These are phyloP conservation scores for Trisateles emortualis DNA, from an alignment of 2,888 invertebrate genomes.

Conservation along the genomic window DNA sequence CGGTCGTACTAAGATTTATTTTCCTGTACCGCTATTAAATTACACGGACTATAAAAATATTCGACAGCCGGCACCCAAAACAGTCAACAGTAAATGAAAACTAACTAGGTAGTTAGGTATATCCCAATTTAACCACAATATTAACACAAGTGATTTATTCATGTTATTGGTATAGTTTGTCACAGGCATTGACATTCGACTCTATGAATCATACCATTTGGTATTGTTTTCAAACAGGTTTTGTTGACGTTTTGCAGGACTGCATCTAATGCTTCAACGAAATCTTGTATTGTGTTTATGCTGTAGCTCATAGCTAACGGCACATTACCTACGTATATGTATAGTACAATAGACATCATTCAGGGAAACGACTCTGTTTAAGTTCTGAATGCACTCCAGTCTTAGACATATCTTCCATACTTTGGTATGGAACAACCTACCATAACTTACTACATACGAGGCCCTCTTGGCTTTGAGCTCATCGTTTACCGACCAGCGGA, in stretches of 20 bases:
- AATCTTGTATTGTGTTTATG: conserved; percentile 14
- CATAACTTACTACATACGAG: too few species aligned
- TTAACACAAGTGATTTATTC: conserved; percentile 25
- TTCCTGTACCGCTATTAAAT: too few species aligned
- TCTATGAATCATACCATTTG: conserved; percentile 39
- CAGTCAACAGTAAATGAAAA: conserved; percentile 1
- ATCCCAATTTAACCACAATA: conserved; percentile 4
- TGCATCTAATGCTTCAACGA: conserved; percentile 19
- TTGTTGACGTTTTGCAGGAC: conserved; percentile 28
- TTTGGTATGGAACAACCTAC: too few species aligned
- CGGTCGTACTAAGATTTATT: too few species aligned
- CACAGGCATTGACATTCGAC: conserved; percentile 31
- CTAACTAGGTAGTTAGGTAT: neutral
- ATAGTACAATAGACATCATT: neutral
- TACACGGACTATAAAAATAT: neutral
- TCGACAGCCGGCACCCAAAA: neutral
- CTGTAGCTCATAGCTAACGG: neutral
- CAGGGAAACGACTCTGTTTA: too few species aligned
- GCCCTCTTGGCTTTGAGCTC: too few species aligned
- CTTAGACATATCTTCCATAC: too few species aligned
- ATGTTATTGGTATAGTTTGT: conserved; percentile 17
- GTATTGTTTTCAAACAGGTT: conserved; percentile 27
- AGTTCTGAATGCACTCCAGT: too few species aligned
- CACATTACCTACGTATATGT: neutral
- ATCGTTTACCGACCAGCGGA: too few species aligned